Evolutionary conservation across 2,113 vertebrate genomes (phyloP), one percentile per base, ranked within the genome.

Genomic region (Onychostoma macrolepis): DNA sequence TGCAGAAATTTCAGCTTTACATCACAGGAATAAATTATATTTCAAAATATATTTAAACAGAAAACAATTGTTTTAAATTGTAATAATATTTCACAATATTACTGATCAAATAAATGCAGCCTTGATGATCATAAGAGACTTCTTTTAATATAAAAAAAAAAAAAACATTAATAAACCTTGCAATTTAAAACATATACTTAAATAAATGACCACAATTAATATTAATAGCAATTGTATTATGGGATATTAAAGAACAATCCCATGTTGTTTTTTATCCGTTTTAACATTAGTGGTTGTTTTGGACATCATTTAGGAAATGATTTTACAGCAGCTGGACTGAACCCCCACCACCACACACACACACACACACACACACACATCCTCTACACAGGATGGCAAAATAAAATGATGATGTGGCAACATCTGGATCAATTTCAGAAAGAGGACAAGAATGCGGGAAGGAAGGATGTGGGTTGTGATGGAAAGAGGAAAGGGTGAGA

Each of bases 371-470:
- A 84, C 85, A 84, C 48, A 43, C 74, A 38, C 1, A 72, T 45
- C 28, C 80, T 56, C 21, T 26, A 13, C 81, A 77, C 58, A 82
- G 36, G 86, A 88, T 79, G 87, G 69, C 43, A 67, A 26, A 24
- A 56, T 50, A 38, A 74, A 74, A 76, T 4, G 85, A 89, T 79
- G 80, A 48, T 1, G n/a, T 21, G 45, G 45, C 26, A 53, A 83
- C 88, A 90, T 86, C 89, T 92, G 91, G 86, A 87, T 87, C 69
- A 61, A 3, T 75, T 41, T 75, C 69, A 75, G 33, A 56, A 53
- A 58, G 48, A 77, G 28, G 33, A 56, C 50, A 78, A 78, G 76
- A 78, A 53, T 30, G 63, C 1, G 28, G 65, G 21, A 61, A 80
- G 78, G 53, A 80, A 80, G 78, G 78, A 80, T 63, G 38, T 80